A percentile compares a stretch with the other conserved stretches of the same genome.
These are phyloP conservation scores for Xylota segnis DNA, from an alignment of 2,888 invertebrate genomes.

Conservation along the genomic window DNA sequence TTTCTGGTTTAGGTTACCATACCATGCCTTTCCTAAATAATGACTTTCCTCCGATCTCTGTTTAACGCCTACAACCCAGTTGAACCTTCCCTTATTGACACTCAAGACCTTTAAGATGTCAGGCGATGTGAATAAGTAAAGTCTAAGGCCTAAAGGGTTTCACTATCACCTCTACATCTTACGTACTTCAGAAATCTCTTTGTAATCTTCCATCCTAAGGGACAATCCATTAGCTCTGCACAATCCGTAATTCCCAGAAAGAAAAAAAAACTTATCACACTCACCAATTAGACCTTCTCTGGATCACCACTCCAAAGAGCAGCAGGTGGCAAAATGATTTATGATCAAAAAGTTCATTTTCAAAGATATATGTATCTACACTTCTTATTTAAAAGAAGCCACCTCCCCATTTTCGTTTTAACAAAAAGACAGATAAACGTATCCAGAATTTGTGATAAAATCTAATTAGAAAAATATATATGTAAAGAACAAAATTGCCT, in stretches of 20 bases:
- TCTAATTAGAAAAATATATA: neutral
- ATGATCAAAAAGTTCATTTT: neutral
- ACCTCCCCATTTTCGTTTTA: neutral
- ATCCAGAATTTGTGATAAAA: neutral
- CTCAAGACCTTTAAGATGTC: no score
- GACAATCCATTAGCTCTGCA: neutral
- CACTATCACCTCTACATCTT: no score
- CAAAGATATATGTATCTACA: neutral
- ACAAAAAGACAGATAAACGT: neutral
- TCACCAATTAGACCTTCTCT: neutral
- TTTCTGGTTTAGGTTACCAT: no score
- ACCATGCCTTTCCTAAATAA: no score
- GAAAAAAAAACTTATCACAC: neutral
- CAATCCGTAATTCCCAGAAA: neutral
- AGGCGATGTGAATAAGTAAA: no score
- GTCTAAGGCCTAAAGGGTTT: no score
- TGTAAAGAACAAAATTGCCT: neutral
- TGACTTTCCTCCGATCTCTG: no score
- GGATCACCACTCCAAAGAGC: neutral
- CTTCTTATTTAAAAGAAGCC: neutral
- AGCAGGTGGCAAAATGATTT: neutral
- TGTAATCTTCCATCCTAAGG: no score
- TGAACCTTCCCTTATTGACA: no score
- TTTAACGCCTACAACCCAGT: no score
- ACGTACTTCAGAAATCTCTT: no score